phyloP scores from a whole-genome alignment of 2,888 invertebrate species.

The Melieria crassipennis region DNA sequence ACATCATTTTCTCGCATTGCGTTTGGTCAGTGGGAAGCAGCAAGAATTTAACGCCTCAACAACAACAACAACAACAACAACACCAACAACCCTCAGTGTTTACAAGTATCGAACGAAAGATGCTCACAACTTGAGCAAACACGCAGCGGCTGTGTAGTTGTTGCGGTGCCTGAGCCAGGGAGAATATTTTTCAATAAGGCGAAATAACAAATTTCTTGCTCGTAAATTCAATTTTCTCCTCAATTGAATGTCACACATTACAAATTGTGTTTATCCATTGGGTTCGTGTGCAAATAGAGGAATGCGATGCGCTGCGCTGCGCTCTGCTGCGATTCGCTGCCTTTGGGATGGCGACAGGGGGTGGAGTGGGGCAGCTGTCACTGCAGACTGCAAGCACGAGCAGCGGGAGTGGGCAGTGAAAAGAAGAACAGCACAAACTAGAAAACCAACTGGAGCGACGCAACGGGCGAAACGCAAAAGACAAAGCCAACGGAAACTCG shows the following conservation, averaged over 20 bases:
- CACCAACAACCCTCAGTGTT: no score
- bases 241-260: slow-evolving; percentile 55
- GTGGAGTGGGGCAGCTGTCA: background rate
- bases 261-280: slow-evolving; percentile 48
- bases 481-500: background rate
- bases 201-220: slow-evolving; percentile 32
- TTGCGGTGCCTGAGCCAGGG: no score
- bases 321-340: background rate
- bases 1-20: no score
- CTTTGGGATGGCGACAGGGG: slow-evolving; percentile 1
- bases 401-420: slow-evolving; percentile 33
- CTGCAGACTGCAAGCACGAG: slow-evolving; percentile 33
- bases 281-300: slow-evolving; percentile 48
- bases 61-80: no score
- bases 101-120: no score
- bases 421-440: slow-evolving; percentile 41
- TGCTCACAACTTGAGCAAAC: no score
- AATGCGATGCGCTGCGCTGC: background rate
- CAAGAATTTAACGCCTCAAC: no score
- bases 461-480: background rate
- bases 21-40: no score
- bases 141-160: no score
- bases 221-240: slow-evolving; percentile 56
- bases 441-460: background rate
- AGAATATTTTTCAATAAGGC: no score